Percentiles rank a stretch among this genome's conserved stretches.
These are phyloP conservation scores for Sphinx pinastri DNA, from an alignment of 2,888 invertebrate species.

Conservation along the genomic window DNA sequence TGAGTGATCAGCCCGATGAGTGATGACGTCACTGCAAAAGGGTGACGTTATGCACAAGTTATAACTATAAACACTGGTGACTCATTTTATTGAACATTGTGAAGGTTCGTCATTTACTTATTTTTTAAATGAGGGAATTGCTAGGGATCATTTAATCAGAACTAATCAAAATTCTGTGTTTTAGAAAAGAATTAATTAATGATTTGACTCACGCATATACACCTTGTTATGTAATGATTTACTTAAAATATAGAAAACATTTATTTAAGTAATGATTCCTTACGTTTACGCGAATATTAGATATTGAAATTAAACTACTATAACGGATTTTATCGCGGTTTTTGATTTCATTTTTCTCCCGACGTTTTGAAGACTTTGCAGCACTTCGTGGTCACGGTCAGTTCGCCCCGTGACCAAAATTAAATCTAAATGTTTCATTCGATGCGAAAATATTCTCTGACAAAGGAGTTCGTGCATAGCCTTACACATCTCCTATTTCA, in stretches of 20 bases:
- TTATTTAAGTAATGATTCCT: no score
- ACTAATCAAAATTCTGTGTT: neutral
- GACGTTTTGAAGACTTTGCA: no score
- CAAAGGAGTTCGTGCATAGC: neutral
- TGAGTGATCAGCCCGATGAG: conserved; percentile 64
- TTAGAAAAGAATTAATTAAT: neutral
- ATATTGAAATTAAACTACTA: no score
- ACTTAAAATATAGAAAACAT: no score
- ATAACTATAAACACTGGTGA: conserved; percentile 28
- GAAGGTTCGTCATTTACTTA: neutral
- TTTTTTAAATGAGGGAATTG: neutral
- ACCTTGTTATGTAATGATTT: no score
- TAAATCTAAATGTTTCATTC: neutral
- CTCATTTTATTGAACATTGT: conserved; percentile 1
- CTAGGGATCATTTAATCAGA: no score
- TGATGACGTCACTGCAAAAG: conserved; percentile 18
- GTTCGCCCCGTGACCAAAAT: no score
- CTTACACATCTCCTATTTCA: neutral
- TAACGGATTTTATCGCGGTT: no score
- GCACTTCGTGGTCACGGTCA: no score
- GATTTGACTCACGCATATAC: neutral
- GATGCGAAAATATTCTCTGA: neutral
- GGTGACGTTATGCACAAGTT: conserved; percentile 17
- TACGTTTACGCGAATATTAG: no score
- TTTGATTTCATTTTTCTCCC: no score